A percentile compares a stretch with the other conserved stretches of the same genome.
phyloP scores from a whole-genome alignment of 2,113 vertebrate species.

The Laterallus jamaicensis region DNA sequence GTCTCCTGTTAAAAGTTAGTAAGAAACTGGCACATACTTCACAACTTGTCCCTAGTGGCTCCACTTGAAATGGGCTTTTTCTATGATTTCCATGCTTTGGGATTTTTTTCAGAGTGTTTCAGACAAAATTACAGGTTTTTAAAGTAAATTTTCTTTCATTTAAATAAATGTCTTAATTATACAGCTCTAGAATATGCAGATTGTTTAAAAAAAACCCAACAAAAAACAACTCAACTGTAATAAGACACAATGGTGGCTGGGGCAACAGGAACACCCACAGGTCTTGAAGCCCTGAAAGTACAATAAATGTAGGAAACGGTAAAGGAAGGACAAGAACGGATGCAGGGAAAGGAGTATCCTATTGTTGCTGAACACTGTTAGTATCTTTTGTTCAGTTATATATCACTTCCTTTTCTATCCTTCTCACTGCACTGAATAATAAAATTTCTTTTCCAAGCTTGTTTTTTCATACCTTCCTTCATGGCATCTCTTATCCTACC shows the following conservation, averaged over 20 bases:
- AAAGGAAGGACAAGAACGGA: not conserved
- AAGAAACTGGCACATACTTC: not conserved
- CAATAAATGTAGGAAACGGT: not conserved
- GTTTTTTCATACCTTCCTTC: not conserved
- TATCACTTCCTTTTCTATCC: not conserved
- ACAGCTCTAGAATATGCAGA: not conserved
- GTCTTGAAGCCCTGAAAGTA: not conserved
- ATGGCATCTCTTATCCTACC: not conserved
- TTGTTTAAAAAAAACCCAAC: not conserved
- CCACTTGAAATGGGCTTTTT: not conserved
- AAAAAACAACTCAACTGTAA: not conserved
- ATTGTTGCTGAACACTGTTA: not conserved
- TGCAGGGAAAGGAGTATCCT: not conserved
- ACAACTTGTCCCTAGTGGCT: not conserved
- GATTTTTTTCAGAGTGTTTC: not conserved
- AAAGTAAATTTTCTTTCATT: not conserved
- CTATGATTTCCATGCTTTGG: not conserved
- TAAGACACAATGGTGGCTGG: not conserved
- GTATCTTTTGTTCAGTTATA: not conserved
- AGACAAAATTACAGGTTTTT: not conserved
- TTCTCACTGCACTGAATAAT: not conserved
- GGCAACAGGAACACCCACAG: not conserved
- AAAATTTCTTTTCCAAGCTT: not conserved
- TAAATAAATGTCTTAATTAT: not conserved
- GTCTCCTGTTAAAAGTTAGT: not conserved